Evolutionary conservation across 1,140 invertebrate genomes (phyloP).

Genomic region (Scaptomyza hsui): DNA sequence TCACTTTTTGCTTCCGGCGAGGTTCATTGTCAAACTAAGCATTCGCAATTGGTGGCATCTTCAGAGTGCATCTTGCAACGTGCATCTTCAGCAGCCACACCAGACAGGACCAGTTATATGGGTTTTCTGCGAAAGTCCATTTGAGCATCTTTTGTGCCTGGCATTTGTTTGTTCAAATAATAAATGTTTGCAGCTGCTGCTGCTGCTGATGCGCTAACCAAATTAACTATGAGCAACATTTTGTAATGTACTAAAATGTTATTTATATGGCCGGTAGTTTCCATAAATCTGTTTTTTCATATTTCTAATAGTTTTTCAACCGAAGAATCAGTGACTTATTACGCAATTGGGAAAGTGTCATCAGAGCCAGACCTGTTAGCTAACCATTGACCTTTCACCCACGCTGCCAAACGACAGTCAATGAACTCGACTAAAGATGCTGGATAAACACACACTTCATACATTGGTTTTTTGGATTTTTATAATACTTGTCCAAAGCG

Average conservation of each 20-base stretch:
- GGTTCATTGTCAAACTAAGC: conserved; percentile 26
- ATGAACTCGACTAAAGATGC: conserved; percentile 17
- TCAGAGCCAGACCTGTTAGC: conserved; percentile 22
- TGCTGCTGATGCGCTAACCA: conserved; percentile 34
- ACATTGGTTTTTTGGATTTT: conserved; percentile 2
- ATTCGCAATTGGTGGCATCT: conserved; percentile 43
- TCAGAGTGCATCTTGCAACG: conserved; percentile 27
- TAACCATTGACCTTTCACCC: conserved; percentile 37
- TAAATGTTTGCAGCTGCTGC: conserved; percentile 23
- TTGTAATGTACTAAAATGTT: conserved; percentile 31
- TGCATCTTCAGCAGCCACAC: conserved; percentile 3
- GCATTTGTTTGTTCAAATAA: conserved; percentile 33
- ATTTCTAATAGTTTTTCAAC: background rate
- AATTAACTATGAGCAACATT: conserved; percentile 19
- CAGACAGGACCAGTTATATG: conserved; percentile 43
- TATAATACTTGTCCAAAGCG: background rate
- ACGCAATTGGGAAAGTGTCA: too few species aligned
- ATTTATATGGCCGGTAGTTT: conserved; percentile 23
- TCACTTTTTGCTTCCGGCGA: conserved; percentile 46
- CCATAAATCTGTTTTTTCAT: conserved; percentile 20
- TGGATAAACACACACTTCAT: background rate
- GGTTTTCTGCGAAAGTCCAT: conserved; percentile 30
- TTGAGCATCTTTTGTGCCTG: conserved; percentile 21
- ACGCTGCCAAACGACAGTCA: conserved; percentile 5
- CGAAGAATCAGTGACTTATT: too few species aligned